Conservation (phyloP, 53 echinoderm and acorn worm species). For the Echinarachnius parma region DNA sequence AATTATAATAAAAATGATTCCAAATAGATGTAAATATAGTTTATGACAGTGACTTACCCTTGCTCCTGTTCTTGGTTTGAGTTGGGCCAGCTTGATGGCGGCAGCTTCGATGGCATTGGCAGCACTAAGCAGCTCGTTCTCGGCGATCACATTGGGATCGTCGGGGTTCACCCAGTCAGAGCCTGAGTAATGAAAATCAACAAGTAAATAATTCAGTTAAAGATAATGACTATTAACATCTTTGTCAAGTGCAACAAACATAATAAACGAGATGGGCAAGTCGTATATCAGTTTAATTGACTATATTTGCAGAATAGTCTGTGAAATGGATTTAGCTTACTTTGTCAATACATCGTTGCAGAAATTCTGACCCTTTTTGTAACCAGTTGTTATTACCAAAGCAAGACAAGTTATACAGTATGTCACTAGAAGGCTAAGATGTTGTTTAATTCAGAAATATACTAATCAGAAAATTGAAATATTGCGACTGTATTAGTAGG, state of each 20-base stretch:
- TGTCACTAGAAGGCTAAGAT: too few species aligned
- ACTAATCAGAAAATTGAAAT: too few species aligned
- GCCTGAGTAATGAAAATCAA: constrained; percentile 41
- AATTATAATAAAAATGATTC: too few species aligned
- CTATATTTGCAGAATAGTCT: background rate
- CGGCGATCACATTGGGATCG: constrained; percentile 94
- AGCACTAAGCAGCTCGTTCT: constrained; percentile 93
- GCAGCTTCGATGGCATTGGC: constrained; percentile 97
- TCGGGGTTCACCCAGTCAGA: constrained; percentile 95
- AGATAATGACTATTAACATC: background rate
- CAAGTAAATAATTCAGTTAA: background rate
- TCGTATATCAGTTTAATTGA: too few species aligned
- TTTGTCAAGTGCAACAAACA: background rate
- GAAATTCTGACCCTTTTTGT: too few species aligned
- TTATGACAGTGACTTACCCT: constrained; percentile 87
- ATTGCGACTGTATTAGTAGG: too few species aligned
- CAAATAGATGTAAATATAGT: too few species aligned
- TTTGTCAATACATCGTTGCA: too few species aligned
- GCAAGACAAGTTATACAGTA: too few species aligned
- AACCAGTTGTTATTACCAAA: too few species aligned
- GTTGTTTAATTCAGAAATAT: too few species aligned
- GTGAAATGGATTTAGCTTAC: too few species aligned
- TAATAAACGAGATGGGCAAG: background rate
- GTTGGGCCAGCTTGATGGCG: constrained; percentile 86
- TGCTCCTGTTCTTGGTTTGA: constrained; percentile 70